Evolutionary conservation across 1,140 invertebrate species (phyloP).

Genomic region (Oryzaephilus surinamensis): DNA sequence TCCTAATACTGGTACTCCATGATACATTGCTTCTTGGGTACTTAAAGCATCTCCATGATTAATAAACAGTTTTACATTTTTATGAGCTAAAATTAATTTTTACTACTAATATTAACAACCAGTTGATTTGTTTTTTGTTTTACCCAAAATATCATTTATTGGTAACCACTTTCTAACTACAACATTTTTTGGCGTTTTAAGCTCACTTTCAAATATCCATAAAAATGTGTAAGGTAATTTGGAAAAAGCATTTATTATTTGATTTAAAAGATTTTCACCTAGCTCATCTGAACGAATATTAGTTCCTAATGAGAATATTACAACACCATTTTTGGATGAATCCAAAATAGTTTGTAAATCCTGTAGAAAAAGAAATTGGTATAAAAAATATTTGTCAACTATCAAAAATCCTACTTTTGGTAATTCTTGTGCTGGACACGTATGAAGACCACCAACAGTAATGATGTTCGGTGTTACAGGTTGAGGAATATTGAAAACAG

Average conservation of each 20-base stretch:
- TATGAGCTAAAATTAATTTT: too few species aligned
- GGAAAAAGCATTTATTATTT: constrained; percentile 34
- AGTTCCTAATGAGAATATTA: constrained; percentile 40
- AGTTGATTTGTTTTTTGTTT: too few species aligned
- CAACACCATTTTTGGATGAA: constrained; percentile 33
- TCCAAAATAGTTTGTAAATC: constrained; percentile 23
- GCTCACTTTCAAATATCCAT: constrained; percentile 37
- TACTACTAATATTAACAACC: too few species aligned
- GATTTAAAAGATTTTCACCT: constrained; percentile 21
- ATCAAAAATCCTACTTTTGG: too few species aligned
- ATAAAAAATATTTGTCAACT: too few species aligned
- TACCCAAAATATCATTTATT: constrained; percentile 39
- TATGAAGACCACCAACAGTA: constrained; percentile 48
- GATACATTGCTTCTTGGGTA: constrained; percentile 40
- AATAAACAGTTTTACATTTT: constrained; percentile 38
- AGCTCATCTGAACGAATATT: constrained; percentile 33
- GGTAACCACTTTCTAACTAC: constrained; percentile 37
- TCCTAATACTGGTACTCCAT: constrained; percentile 40
- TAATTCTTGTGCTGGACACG: constrained; percentile 28
- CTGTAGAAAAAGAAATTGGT: too few species aligned
- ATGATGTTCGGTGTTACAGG: constrained; percentile 38
- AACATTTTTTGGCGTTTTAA: constrained; percentile 43
- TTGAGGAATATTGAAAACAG: constrained; percentile 31
- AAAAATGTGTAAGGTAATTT: constrained; percentile 33
- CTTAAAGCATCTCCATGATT: constrained; percentile 42